Evolutionary conservation across 2,797 vertebrate species (phyloP), one percentile per base, ranked within the genome.

Genomic region (Pristis pectinata): DNA sequence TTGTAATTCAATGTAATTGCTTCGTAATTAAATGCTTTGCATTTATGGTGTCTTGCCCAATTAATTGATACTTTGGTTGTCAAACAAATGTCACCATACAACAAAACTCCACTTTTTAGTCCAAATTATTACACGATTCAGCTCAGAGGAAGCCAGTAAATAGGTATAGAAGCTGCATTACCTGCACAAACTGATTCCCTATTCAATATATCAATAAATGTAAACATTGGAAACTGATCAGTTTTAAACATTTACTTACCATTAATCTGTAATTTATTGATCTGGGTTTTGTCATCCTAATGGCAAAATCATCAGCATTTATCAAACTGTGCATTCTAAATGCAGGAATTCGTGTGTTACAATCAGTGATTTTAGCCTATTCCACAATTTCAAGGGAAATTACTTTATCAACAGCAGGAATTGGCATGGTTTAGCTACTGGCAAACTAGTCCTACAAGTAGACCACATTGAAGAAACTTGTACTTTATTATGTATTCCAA

Each of bases 1-100:
- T 64, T 41, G 7, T 76, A 94, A 94, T 72, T 53, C 44, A 74
- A 94, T 30, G 15, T 53, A 70, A 74, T 94, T 67, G 13, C 94
- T 94, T 30, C 93, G 10, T 64, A 89, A 67, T 79, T 91, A 93
- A 70, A 74, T 72, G 24, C 64, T 24, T 93, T 93, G 11, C 70
- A 13, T 67, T 67, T 49, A 72, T 34, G 44, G 30, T 59, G 92
- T 93, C 13, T 93, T 30, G 41, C 64, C 41, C 41, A 93, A 49
- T 93, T 72, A 49, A 72, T 17, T 93, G 93, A 41, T 30, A 70
- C n/a, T 83, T 83, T 87, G 83, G 30, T 15, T n/a, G 53, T 59
- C 2, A 59, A 56, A 59, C 27, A 59, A 91, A 67, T 67, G 67
- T 67, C 87, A 89, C 56, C 15, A 76, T 34, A 34, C 27, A 59